Base-by-base conservation (phyloP, 1,140 invertebrate species). In the Diorhabda sublineata region DNA sequence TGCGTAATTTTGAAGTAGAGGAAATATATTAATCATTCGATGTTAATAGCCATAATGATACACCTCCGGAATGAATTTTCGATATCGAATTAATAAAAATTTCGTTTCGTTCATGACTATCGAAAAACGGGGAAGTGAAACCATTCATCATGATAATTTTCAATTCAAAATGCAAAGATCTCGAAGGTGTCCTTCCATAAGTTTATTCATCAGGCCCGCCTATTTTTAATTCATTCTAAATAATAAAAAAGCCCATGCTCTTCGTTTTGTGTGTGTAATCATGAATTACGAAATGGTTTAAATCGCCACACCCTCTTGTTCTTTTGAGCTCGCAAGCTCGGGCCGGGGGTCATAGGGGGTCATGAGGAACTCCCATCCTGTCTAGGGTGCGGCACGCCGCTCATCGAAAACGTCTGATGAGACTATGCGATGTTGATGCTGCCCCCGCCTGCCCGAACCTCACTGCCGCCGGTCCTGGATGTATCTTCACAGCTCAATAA, bases 321-420 rank as follows among this genome's bases (percentile, higher is more conserved):
- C 68, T 74, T 69, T 72, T 63, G 67, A 67, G 62, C 70, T 69
- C 67, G 64, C 60, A 61, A 67, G 66, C 66, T 64, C 41, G 58
- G 69, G 64, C 66, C 64, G 11, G 58, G 69, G 64, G 74, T 67
- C 64, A 66, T 66, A 52, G 69, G 70, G 72, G 74, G 74, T 71
- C 72, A 70, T 65, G 58, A 64, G 75, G 72, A 74, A 76, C 75
- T 75, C 75, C 75, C 75, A 76, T 76, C 75, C 75, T 76, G 75
- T 76, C 74, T 76, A 72, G 75, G 75, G 75, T 75, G 75, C 71
- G 75, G 65, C 70, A 67, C 68, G 68, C 47, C 47, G 47, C 47
- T 52, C 47, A 67, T 64, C 68, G 71, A 69, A 62, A 57, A 41
- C 60, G 26, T 42, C 11, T 45, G 65, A 58, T 52, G 47, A 52